Percentiles rank a stretch among this genome's conserved stretches.
These are phyloP conservation scores for Philopotamus ludificatus DNA, from an alignment of 1,140 invertebrate species.

Conservation along the genomic window DNA sequence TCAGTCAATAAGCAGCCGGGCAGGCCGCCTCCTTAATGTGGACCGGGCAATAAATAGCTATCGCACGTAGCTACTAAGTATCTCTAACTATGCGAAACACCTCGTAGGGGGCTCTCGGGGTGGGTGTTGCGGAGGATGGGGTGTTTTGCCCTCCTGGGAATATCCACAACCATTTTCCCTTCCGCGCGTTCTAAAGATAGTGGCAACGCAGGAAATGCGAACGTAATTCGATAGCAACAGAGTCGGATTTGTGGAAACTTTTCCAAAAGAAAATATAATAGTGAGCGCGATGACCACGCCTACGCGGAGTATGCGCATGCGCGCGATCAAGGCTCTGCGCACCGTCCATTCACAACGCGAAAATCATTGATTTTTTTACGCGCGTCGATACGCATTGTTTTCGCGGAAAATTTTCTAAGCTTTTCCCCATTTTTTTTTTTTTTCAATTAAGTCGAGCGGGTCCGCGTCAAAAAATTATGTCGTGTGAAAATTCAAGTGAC, in stretches of 20 bases:
- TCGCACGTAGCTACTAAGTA: constrained; percentile 39
- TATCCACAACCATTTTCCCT: constrained; percentile 36
- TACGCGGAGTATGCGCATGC: too few species aligned
- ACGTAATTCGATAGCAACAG: constrained; percentile 41
- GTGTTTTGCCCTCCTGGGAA: constrained; percentile 23
- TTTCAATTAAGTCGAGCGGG: not conserved
- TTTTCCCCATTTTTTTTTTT: not conserved
- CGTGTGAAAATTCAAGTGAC: constrained; percentile 36
- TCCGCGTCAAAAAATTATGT: constrained; percentile 28
- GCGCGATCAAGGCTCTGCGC: too few species aligned
- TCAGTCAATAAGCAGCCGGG: not conserved
- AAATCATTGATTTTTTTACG: not conserved
- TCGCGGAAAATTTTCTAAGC: too few species aligned
- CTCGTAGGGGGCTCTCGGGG: constrained; percentile 33
- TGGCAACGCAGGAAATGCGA: constrained; percentile 39
- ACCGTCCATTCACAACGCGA: too few species aligned
- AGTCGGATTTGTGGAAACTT: not conserved
- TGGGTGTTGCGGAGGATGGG: too few species aligned
- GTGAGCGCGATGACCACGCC: not conserved
- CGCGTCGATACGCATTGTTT: too few species aligned
- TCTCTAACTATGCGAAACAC: constrained; percentile 36
- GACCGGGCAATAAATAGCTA: constrained; percentile 31
- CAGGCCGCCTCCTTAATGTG: not conserved
- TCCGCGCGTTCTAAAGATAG: constrained; percentile 39
- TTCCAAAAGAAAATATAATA: not conserved